Percentiles rank a stretch among this genome's conserved stretches.
Evolutionary conservation across 2,888 invertebrate species (phyloP).

Genomic region (Epistrophe eligans): DNA sequence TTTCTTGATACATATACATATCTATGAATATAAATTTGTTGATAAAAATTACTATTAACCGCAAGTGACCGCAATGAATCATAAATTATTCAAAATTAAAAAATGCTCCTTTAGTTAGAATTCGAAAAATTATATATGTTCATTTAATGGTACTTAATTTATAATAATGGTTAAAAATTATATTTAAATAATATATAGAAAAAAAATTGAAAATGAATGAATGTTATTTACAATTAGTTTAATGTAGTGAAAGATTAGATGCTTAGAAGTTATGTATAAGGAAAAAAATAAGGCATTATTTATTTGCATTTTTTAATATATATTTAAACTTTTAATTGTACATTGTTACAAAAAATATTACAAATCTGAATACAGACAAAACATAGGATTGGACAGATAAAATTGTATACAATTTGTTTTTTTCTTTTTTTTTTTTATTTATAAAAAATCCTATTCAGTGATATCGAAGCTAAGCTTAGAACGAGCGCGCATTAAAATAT

Average conservation of each 20-base stretch:
- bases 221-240: not conserved
- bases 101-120: not conserved
- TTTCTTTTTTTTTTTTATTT: constrained; percentile 32
- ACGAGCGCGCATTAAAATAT: constrained; percentile 38
- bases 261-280: constrained; percentile 10
- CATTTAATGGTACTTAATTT: not conserved
- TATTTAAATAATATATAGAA: not conserved
- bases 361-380: constrained; percentile 73
- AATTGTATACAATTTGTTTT: constrained; percentile 54
- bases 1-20: not conserved
- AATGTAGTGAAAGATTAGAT: not conserved
- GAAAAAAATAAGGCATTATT: constrained; percentile 39
- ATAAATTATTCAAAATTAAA: not conserved
- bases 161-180: not conserved
- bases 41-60: not conserved
- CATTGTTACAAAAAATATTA: constrained; percentile 72
- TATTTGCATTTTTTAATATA: constrained; percentile 31
- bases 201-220: not conserved
- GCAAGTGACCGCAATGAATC: not conserved
- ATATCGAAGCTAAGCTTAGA: constrained; percentile 56
- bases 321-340: constrained; percentile 69
- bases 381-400: constrained; percentile 65
- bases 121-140: not conserved
- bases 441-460: constrained; percentile 41
- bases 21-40: not conserved